Base-by-base conservation (phyloP, 2,888 invertebrate species). In the Apamea crenata region DNA sequence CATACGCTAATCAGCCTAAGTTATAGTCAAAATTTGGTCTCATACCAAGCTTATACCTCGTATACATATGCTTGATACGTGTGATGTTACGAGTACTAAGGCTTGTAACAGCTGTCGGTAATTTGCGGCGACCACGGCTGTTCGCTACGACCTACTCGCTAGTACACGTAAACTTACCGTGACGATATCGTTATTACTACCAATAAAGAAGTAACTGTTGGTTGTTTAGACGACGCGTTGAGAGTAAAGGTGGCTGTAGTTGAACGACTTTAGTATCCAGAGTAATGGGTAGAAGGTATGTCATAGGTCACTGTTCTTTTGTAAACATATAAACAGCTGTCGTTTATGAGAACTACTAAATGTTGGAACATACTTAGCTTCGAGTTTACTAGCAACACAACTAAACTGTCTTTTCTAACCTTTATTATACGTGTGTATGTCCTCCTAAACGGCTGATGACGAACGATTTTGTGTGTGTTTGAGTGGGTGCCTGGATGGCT, bases 91-190 rank as follows among this genome's bases (percentile, higher is more conserved):
- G n/a, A n/a, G n/a, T n/a, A n/a, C 53, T 59, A 53, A 61, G 32
- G 50, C n/a, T 61, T 40, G 78, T 69, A 87, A 84, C 88, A 89
- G 79, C 82, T 88, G 88, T 25, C 21, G 53, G 77, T 78, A 89
- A 87, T 87, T 86, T 84, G 88, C 74, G 82, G 86, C 3, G 14
- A 74, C 61, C 74, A 72, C 75, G 61, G 66, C 72, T 83, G 74
- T 53, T 29, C 3, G 21, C 59, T 66, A 77, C 66, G 73, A 74
- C 68, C 65, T 70, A 36, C 66, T 25, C 53, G n/a, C 63, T 65
- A 53, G 77, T 73, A 69, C 77, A 84, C 65, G 75, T 71, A 67
- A 36, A n/a, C 21, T 44, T 74, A 40, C 77, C 70, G 73, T 84
- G 79, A 78, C 74, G 63, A 77, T 78, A 80, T 75, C 61, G 16